Base-by-base conservation (phyloP, 2,797 vertebrate genomes). In the Cirrhinus mrigala region DNA sequence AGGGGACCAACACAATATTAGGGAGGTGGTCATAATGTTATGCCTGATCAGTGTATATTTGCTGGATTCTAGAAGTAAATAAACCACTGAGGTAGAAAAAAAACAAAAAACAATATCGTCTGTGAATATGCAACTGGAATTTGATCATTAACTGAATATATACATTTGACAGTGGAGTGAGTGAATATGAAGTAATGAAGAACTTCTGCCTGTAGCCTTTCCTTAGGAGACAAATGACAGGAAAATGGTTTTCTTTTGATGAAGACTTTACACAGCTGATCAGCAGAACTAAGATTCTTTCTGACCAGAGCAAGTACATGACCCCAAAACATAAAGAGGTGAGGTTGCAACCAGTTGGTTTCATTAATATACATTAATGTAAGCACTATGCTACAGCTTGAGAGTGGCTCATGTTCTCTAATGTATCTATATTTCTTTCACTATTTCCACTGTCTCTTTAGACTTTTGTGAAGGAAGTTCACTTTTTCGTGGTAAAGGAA, bases 191-290 rank as follows among this genome's bases (percentile, higher is more conserved):
- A 50, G 2, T 66, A 79, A 69, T 48, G 27, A 54, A 44, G 7
- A 58, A 18, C 33, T 81, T 75, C 37, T 81, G 37, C 79, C 81
- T 86, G 22, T 89, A 96, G 95, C 89, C 88, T 1, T 92, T 87
- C 56, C 90, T 98, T 85, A 94, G 92, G 90, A 95, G 90, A 48
- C 94, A 97, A 91, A 94, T 97, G 92, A 97, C 93, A 50, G 96
- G 92, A 88, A 93, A 91, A 66, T 99, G 98, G 98, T 94, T 98
- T 82, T 94, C 89, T 48, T 88, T 69, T 0, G 85, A 90, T 0
- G 92, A 94, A 2, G 93, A 93, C 54, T 96, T 96, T 0, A 18
- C 82, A 1, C 84, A 92, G 18, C 91, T 97, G 37, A 69, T 89
- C 74, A 80, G 54, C 0, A 92, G 58, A 0, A 93, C 92, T 0